phyloP scores from a whole-genome alignment of 1,140 invertebrate genomes.

The Thaumetopoea pityocampa region DNA sequence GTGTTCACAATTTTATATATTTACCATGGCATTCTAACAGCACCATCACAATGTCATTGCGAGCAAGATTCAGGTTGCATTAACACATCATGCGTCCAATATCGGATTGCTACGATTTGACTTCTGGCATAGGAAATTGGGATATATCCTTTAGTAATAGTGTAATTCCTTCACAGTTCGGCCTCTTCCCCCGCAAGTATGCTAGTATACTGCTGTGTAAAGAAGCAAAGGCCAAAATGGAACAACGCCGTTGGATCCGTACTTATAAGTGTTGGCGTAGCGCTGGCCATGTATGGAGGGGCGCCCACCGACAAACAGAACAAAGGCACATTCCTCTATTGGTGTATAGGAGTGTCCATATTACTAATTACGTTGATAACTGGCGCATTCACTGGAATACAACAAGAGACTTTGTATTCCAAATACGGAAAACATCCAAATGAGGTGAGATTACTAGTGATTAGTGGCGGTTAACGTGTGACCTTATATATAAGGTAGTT shows the following conservation, averaged over 20 bases:
- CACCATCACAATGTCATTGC: too few species aligned
- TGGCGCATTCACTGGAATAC: constrained; percentile 58
- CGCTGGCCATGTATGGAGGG: constrained; percentile 57
- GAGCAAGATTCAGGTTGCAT: too few species aligned
- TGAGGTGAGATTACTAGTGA: constrained; percentile 50
- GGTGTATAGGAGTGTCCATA: constrained; percentile 58
- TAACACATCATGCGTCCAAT: too few species aligned
- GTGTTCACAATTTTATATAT: too few species aligned
- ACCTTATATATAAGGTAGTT: too few species aligned
- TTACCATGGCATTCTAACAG: too few species aligned
- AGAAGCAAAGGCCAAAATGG: constrained; percentile 45
- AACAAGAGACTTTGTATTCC: constrained; percentile 54
- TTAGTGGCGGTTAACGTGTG: too few species aligned
- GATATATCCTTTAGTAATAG: neutral
- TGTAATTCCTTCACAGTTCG: constrained; percentile 40
- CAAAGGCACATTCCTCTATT: constrained; percentile 43
- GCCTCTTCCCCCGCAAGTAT: constrained; percentile 63
- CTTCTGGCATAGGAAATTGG: too few species aligned
- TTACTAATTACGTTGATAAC: constrained; percentile 48
- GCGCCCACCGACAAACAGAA: constrained; percentile 40
- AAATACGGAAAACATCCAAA: constrained; percentile 63
- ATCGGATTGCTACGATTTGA: too few species aligned
- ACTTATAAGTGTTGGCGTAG: constrained; percentile 54
- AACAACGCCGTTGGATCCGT: constrained; percentile 55
- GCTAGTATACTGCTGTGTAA: constrained; percentile 56